phyloP scores from a whole-genome alignment of 2,113 vertebrate genomes.

The Hippocampus barbouri region DNA sequence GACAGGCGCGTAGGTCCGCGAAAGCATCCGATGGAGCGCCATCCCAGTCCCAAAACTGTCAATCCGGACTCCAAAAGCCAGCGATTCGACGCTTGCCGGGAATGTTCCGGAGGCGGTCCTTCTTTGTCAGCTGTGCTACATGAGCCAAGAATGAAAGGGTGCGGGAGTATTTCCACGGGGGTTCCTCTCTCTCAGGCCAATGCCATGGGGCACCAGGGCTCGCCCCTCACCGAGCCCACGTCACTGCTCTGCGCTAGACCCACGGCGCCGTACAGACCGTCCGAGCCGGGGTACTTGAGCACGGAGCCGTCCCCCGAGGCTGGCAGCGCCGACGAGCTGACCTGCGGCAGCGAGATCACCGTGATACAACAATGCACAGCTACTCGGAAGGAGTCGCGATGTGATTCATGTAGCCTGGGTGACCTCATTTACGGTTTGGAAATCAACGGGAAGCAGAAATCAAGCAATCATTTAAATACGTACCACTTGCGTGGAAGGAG shows the following conservation, averaged over 20 bases:
- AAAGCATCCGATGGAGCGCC: background rate
- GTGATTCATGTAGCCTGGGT: conserved; percentile 1
- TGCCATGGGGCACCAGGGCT: conserved; percentile 92
- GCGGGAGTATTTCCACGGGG: conserved; percentile 50
- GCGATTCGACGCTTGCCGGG: background rate
- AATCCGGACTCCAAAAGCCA: background rate
- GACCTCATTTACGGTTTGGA: too few relatives aligned
- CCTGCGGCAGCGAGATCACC: conserved; percentile 61
- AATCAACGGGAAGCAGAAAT: background rate
- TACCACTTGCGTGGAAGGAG: conserved; percentile 85
- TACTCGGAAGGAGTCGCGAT: background rate
- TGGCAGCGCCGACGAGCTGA: conserved; percentile 81
- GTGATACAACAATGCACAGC: background rate
- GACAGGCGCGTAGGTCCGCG: too few relatives aligned
- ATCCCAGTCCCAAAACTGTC: background rate
- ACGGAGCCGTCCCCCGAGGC: conserved; percentile 78
- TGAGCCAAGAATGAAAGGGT: conserved; percentile 39
- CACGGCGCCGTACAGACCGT: conserved; percentile 84
- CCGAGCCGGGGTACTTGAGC: conserved; percentile 90
- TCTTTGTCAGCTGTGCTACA: conserved; percentile 60
- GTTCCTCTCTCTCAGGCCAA: conserved; percentile 76
- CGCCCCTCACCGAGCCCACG: conserved; percentile 85
- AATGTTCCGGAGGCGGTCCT: conserved; percentile 1
- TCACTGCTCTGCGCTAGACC: conserved; percentile 83
- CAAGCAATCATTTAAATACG: conserved; percentile 31